Evolutionary conservation across 2,888 invertebrate species (phyloP).

Genomic region (Exephanes ischioxanthus): DNA sequence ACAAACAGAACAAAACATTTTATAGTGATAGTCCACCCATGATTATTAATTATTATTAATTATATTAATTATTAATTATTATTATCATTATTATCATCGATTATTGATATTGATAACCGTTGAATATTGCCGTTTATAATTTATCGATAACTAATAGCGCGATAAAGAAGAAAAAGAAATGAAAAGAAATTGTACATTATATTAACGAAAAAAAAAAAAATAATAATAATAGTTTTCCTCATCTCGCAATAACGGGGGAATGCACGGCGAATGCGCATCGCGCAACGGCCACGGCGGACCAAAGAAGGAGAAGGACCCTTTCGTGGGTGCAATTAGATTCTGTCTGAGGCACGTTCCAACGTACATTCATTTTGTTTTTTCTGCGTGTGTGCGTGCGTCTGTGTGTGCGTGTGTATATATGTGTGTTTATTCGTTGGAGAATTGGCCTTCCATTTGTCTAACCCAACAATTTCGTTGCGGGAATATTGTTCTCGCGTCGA

Average conservation of each 20-base stretch:
- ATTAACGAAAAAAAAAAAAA: constrained; percentile 49
- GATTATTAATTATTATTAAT: constrained; percentile 63
- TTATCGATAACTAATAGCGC: constrained; percentile 49
- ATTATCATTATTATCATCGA: constrained; percentile 71
- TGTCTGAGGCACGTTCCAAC: constrained; percentile 61
- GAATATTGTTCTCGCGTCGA: constrained; percentile 32
- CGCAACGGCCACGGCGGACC: constrained; percentile 78
- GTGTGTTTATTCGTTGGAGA: constrained; percentile 30
- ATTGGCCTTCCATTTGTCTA: constrained; percentile 32
- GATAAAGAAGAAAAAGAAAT: constrained; percentile 33
- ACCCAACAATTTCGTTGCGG: constrained; percentile 47
- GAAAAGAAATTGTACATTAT: constrained; percentile 75
- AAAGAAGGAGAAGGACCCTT: constrained; percentile 74
- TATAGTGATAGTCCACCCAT: constrained; percentile 76
- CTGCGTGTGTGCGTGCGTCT: constrained; percentile 1
- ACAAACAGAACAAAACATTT: constrained; percentile 68
- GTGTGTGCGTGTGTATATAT: constrained; percentile 13
- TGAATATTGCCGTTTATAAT: constrained; percentile 66
- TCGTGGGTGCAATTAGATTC: constrained; percentile 63
- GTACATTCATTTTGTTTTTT: constrained; percentile 34
- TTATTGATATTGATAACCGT: constrained; percentile 59
- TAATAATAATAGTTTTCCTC: constrained; percentile 73
- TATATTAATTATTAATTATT: constrained; percentile 72
- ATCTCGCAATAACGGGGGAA: constrained; percentile 73
- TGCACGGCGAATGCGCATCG: constrained; percentile 67